Conservation (phyloP, 2,113 vertebrate genomes). For the Oryzias woworae region DNA sequence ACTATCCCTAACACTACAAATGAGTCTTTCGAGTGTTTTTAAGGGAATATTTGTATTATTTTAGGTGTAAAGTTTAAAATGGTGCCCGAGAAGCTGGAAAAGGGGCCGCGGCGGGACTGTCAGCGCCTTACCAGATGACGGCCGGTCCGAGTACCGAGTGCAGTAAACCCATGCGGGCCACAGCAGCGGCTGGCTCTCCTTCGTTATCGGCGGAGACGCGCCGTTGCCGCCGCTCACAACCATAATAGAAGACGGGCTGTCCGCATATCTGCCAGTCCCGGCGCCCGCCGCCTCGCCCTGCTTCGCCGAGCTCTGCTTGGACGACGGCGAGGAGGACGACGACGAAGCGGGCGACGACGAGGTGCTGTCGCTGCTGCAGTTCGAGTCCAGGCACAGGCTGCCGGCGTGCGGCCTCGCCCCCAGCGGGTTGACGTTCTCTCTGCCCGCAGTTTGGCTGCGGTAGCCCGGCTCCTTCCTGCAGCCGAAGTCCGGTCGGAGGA, state of each 20-base stretch:
- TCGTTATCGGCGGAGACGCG: conserved; percentile 67
- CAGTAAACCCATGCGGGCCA: conserved; percentile 99
- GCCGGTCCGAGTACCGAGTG: conserved; percentile 95
- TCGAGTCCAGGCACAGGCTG: conserved; percentile 83
- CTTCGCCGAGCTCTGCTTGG: conserved; percentile 77
- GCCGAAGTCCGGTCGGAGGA: conserved; percentile 93
- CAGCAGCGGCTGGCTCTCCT: conserved; percentile 86
- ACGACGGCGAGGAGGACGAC: conserved; percentile 71
- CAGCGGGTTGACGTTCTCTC: conserved; percentile 85
- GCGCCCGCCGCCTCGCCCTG: conserved; percentile 76
- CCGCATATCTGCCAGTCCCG: conserved; percentile 82
- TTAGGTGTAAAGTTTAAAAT: no score
- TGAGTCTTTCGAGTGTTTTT: no score
- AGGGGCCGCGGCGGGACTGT: conserved; percentile 43
- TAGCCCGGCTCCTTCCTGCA: conserved; percentile 84
- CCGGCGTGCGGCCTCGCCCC: conserved; percentile 79
- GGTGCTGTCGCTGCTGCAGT: conserved; percentile 86
- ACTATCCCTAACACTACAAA: no score
- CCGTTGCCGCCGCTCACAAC: conserved; percentile 84
- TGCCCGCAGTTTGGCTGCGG: conserved; percentile 80
- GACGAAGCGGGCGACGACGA: conserved; percentile 78
- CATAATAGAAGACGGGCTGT: conserved; percentile 83
- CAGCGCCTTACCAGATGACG: conserved; percentile 95
- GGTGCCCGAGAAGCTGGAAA: no score
- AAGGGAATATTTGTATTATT: no score